These are phyloP conservation scores for Thera britannica DNA, from an alignment of 2,888 invertebrate genomes.

Conservation along the genomic window DNA sequence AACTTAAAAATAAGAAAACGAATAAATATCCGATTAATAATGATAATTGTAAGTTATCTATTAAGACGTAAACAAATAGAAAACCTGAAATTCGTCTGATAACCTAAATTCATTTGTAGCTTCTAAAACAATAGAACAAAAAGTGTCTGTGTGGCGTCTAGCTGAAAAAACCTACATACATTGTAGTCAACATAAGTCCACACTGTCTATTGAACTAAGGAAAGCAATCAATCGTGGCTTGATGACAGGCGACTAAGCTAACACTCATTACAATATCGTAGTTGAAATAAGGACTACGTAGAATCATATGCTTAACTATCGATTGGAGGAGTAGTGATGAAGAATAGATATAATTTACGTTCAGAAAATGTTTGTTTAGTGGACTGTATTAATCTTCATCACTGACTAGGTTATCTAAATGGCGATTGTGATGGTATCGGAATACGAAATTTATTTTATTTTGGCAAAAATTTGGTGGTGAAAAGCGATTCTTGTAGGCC, in stretches of 20 bases:
- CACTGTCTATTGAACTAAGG: conserved; percentile 37
- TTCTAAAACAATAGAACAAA: conserved; percentile 29
- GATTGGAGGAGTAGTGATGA: not conserved
- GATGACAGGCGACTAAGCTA: conserved; percentile 36
- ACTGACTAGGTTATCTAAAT: too few species aligned
- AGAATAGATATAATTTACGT: not conserved
- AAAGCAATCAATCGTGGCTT: conserved; percentile 42
- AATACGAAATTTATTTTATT: too few species aligned
- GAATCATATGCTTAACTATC: not conserved
- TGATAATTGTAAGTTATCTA: too few species aligned
- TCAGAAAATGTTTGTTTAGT: too few species aligned
- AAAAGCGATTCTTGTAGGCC: too few species aligned
- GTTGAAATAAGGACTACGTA: not conserved
- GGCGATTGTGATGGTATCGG: too few species aligned
- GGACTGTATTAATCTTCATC: too few species aligned
- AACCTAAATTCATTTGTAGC: conserved; percentile 29
- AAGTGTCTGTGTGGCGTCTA: conserved; percentile 33
- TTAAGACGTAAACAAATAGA: too few species aligned
- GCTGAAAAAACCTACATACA: conserved; percentile 33
- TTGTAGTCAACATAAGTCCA: conserved; percentile 32
- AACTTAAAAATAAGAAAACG: too few species aligned
- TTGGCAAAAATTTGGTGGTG: too few species aligned
- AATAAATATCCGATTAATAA: too few species aligned
- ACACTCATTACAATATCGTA: conserved; percentile 5
- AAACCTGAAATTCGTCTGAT: not conserved